Conservation (phyloP, 2,888 invertebrate species). For the Sinelater perroti region DNA sequence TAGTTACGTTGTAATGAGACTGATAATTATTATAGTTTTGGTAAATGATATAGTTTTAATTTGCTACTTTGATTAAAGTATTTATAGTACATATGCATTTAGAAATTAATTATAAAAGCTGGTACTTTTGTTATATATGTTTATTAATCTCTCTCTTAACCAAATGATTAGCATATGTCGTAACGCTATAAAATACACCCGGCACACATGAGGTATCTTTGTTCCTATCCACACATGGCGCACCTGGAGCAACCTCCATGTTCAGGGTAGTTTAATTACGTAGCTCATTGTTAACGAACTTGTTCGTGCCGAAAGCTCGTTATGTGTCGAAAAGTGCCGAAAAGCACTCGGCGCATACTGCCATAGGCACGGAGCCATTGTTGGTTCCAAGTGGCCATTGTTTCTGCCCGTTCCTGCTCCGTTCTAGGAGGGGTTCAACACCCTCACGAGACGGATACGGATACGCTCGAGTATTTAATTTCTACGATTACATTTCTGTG, state of each 20-base stretch:
- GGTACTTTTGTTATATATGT: no score
- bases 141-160: no score
- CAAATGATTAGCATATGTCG: no score
- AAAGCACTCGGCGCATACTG: slow-evolving; percentile 43
- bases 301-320: slow-evolving; percentile 47
- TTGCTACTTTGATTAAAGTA: no score
- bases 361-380: slow-evolving; percentile 47
- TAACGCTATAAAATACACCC: no score
- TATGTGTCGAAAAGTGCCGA: slow-evolving; percentile 48
- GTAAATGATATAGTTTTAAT: no score
- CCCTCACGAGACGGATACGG: slow-evolving; percentile 28
- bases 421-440: slow-evolving; percentile 36
- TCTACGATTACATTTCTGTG: slow-evolving; percentile 19
- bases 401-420: slow-evolving; percentile 41
- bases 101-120: no score
- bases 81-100: no score
- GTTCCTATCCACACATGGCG: slow-evolving; percentile 3
- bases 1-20: no score
- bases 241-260: slow-evolving; percentile 13
- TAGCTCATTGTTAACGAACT: slow-evolving; percentile 39
- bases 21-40: no score
- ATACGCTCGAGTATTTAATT: slow-evolving; percentile 32
- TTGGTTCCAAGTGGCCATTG: slow-evolving; percentile 44
- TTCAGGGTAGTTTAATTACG: slow-evolving; percentile 40
- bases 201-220: no score